Base-by-base conservation (phyloP, 1,140 invertebrate genomes). In the Drosophila pachea region DNA sequence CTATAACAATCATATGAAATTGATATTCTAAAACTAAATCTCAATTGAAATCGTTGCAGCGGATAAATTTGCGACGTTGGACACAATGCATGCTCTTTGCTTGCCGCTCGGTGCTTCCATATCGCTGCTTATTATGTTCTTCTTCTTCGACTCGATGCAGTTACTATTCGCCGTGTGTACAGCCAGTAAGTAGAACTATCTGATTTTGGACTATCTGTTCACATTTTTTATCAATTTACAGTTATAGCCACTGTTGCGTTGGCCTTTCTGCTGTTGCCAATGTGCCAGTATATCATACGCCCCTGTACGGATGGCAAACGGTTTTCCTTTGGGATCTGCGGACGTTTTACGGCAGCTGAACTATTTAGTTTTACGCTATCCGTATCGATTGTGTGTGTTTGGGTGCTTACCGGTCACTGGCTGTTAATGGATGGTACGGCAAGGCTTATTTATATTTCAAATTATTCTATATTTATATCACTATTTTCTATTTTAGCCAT, bases 111-210 rank as follows among this genome's bases (percentile, higher is more conserved):
- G 97, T 87, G 97, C 98, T 77, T 98, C 97, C 62, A 94, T 98
- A 76, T 98, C 97, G 58, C 92, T 99, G 61, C 93, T 99, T 14
- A 94, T 99, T 68, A 99, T 99, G 97, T 99, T 99, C 90, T 98
- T 99, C 92, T 99, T 98, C 90, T 99, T 99, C 88, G 97, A 99
- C 91, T 98, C 97, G 56, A 97, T 99, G 95, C 97, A 99, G 91
- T 95, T 98, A 92, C 93, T 99, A 5, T 98, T 99, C 91, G 97
- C 97, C 53, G 96, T 99, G 78, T 98, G 97, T 90, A 99, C 98
- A 86, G 97, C 97, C 87, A 96, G 97, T 98, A 91, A 94, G n/a
- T n/a, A n/a, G n/a, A n/a, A n/a, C n/a, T n/a, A n/a, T n/a, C n/a
- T n/a, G n/a, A n/a, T n/a, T n/a, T n/a, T 8, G 22, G 16, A 5